These are phyloP conservation scores for Pogonomyrmex barbatus DNA, from an alignment of 1,140 invertebrate genomes.

Conservation along the genomic window DNA sequence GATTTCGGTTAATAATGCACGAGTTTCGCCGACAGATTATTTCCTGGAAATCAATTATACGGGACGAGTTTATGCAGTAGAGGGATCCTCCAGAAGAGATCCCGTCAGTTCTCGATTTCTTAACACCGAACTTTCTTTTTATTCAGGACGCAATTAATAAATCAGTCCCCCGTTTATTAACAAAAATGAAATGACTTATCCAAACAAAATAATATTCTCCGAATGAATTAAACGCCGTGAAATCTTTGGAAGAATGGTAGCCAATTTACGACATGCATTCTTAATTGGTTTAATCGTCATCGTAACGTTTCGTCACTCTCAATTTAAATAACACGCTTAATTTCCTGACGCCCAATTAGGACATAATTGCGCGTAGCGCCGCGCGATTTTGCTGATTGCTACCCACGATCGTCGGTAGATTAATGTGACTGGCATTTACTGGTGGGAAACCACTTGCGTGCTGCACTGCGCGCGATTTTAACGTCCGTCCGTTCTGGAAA, in stretches of 20 bases:
- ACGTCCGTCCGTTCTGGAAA: conserved; percentile 23
- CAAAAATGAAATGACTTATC: conserved; percentile 28
- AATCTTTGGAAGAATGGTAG: background rate
- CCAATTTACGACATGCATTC: background rate
- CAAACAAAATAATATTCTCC: conserved; percentile 21
- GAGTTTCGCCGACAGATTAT: conserved; percentile 42
- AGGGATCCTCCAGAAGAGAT: background rate
- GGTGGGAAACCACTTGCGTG: conserved; percentile 44
- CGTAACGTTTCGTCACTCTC: conserved; percentile 21
- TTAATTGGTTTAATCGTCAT: conserved; percentile 31
- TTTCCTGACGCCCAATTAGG: conserved; percentile 29
- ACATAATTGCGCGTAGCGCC: conserved; percentile 45
- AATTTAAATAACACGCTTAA: conserved; percentile 48
- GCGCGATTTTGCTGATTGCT: conserved; percentile 31
- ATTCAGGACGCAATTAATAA: conserved; percentile 15
- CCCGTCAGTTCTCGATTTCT: conserved; percentile 7
- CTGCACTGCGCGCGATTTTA: background rate
- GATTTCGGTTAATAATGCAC: conserved; percentile 60
- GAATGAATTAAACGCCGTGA: conserved; percentile 8
- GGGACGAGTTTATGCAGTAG: conserved; percentile 32
- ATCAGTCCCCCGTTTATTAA: conserved; percentile 40
- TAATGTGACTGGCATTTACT: conserved; percentile 1
- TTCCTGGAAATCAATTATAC: conserved; percentile 58
- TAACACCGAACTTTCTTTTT: conserved; percentile 26
- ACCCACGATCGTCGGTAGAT: conserved; percentile 31